A percentile compares a stretch with the other conserved stretches of the same genome.
phyloP scores from a whole-genome alignment of 2,797 vertebrate species.

The Percopsis omiscomaycus region DNA sequence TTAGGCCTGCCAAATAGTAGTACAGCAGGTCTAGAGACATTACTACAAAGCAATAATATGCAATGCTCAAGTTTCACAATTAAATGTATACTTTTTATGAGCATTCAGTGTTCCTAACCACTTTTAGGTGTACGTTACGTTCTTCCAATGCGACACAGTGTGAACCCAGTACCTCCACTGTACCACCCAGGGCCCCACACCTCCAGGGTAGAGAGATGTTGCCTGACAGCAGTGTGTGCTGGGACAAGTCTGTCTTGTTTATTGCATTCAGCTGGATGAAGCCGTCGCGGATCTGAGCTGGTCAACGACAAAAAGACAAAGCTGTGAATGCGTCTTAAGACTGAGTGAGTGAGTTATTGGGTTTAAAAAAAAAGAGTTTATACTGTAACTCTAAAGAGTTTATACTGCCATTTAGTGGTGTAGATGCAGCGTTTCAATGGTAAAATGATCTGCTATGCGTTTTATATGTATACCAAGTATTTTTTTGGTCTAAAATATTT shows the following conservation, averaged over 20 bases:
- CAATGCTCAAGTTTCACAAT: too few relatives aligned
- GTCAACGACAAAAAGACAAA: constrained; percentile 23
- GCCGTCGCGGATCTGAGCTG: constrained; percentile 82
- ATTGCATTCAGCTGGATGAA: constrained; percentile 79
- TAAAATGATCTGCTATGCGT: too few relatives aligned
- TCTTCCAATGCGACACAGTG: neutral
- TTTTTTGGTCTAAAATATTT: too few relatives aligned
- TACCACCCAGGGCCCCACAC: constrained; percentile 78
- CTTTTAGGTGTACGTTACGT: neutral
- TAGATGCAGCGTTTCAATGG: too few relatives aligned
- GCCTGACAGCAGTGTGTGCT: constrained; percentile 76
- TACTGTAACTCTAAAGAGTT: neutral
- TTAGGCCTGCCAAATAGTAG: too few relatives aligned
- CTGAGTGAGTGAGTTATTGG: too few relatives aligned
- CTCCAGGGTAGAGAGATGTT: constrained; percentile 82
- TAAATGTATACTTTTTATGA: too few relatives aligned
- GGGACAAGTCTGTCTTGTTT: constrained; percentile 64
- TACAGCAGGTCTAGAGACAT: too few relatives aligned
- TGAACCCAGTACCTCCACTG: constrained; percentile 72
- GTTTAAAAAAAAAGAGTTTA: neutral
- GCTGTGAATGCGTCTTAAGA: neutral
- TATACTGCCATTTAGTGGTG: too few relatives aligned
- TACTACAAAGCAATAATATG: too few relatives aligned
- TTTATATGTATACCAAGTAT: too few relatives aligned
- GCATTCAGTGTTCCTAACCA: too few relatives aligned